Conservation (phyloP, 1,140 invertebrate species). For the Zaprionus vittiger region DNA sequence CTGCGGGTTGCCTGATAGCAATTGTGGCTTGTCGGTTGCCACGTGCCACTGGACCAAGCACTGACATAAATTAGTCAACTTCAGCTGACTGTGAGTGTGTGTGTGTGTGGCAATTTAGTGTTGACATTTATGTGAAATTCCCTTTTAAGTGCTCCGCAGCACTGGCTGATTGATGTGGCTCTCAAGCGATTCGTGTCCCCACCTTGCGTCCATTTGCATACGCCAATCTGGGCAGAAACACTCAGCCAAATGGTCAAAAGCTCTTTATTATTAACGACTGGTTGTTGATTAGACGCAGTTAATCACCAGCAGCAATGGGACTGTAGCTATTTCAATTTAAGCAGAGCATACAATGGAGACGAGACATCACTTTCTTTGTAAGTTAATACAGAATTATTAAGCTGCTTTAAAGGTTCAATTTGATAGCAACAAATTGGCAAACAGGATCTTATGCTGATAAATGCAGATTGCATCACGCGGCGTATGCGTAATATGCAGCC, state of each 20-base stretch:
- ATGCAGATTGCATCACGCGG: slow-evolving; percentile 28
- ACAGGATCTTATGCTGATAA: slow-evolving; percentile 8
- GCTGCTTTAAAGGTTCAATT: neutral
- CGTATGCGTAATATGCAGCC: slow-evolving; percentile 49
- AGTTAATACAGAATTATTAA: neutral
- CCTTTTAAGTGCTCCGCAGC: slow-evolving; percentile 55
- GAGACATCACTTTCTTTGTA: neutral
- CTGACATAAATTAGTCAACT: slow-evolving; percentile 60
- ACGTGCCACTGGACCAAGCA: slow-evolving; percentile 35
- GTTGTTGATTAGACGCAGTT: slow-evolving; percentile 8
- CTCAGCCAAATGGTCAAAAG: slow-evolving; percentile 32
- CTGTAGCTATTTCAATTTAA: neutral
- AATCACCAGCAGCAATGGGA: slow-evolving; percentile 13
- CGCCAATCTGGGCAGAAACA: slow-evolving; percentile 15
- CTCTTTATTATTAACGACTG: slow-evolving; percentile 26
- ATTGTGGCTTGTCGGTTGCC: slow-evolving; percentile 11
- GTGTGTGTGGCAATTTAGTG: slow-evolving; percentile 62
- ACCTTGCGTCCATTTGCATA: slow-evolving; percentile 42
- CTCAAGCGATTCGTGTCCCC: slow-evolving; percentile 9
- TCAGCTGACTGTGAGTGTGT: neutral
- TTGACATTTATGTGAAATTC: slow-evolving; percentile 73
- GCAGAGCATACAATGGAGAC: neutral
- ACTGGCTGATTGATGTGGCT: slow-evolving; percentile 62
- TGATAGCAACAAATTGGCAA: neutral
- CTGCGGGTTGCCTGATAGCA: slow-evolving; percentile 9